phyloP scores from a whole-genome alignment of 2,797 vertebrate species.

The Lagodon rhomboides region DNA sequence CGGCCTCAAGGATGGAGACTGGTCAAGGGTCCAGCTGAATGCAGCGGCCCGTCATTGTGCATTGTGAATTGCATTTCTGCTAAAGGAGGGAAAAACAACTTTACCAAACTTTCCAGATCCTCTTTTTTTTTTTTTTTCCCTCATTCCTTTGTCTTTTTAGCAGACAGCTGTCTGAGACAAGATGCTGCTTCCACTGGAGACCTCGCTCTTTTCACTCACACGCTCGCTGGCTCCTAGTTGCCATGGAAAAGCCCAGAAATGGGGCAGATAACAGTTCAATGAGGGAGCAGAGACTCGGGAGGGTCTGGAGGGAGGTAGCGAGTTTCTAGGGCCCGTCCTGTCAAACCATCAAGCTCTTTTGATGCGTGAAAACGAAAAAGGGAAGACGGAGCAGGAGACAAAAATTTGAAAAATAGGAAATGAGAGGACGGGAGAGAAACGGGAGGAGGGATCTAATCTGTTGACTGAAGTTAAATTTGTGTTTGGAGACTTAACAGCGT shows the following conservation, averaged over 20 bases:
- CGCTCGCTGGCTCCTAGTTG: conserved; percentile 77
- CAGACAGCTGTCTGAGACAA: conserved; percentile 84
- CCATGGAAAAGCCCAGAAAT: conserved; percentile 85
- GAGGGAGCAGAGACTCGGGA: conserved; percentile 82
- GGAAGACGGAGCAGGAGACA: conserved; percentile 52
- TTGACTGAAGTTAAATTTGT: conserved; percentile 60
- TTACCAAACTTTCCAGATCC: conserved; percentile 71
- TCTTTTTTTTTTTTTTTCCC: conserved; percentile 18
- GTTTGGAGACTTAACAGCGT: conserved; percentile 35
- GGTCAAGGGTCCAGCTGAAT: conserved; percentile 26
- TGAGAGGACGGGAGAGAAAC: conserved; percentile 38
- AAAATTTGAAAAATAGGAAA: conserved; percentile 36
- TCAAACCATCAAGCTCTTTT: conserved; percentile 86
- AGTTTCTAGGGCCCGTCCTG: conserved; percentile 82
- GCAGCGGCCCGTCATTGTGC: conserved; percentile 22
- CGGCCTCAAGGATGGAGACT: conserved; percentile 1
- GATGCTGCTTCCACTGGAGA: conserved; percentile 83
- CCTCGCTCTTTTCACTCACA: conserved; percentile 73
- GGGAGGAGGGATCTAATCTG: conserved; percentile 53
- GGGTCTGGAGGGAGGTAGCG: conserved; percentile 77
- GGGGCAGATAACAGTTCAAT: conserved; percentile 86
- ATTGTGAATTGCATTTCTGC: conserved; percentile 46
- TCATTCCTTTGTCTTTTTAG: conserved; percentile 67
- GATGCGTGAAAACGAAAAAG: conserved; percentile 75
- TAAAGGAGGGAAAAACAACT: conserved; percentile 55